Evolutionary conservation across 2,797 vertebrate species (phyloP).

Genomic region (Thripadectes ignobilis): DNA sequence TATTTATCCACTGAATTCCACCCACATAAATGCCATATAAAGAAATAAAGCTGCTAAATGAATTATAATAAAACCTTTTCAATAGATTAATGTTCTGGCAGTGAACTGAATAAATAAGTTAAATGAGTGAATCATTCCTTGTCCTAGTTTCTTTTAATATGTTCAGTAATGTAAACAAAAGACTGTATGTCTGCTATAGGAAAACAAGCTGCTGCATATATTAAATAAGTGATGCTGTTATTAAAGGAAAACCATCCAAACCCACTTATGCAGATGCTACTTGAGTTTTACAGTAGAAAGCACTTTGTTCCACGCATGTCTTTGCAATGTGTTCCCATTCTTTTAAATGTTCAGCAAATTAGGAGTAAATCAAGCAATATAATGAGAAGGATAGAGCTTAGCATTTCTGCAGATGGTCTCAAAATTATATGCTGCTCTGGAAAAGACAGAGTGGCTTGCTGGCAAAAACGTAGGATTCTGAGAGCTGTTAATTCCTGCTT

Average conservation of each 20-base stretch:
- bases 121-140: constrained; percentile 27
- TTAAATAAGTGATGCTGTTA: constrained; percentile 29
- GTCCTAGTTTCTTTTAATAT: constrained; percentile 36
- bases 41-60: constrained; percentile 39
- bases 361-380: constrained; percentile 47
- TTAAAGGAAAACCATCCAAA: constrained; percentile 49
- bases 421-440: constrained; percentile 32
- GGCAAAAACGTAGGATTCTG: background rate
- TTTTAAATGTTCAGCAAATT: constrained; percentile 49
- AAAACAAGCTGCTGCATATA: constrained; percentile 18
- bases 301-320: constrained; percentile 1
- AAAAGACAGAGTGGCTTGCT: constrained; percentile 31
- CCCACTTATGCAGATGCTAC: constrained; percentile 44
- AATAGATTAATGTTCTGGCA: constrained; percentile 20
- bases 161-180: constrained; percentile 15
- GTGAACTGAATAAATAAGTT: constrained; percentile 24
- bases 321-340: constrained; percentile 38
- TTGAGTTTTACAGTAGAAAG: constrained; percentile 50
- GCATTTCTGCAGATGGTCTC: constrained; percentile 29
- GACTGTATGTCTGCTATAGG: background rate
- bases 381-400: background rate
- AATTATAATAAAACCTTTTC: constrained; percentile 19
- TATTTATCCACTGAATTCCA: constrained; percentile 23
- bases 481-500: constrained; percentile 21
- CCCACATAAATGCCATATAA: constrained; percentile 22